These are phyloP conservation scores for Thyatira batis DNA, from an alignment of 2,888 invertebrate species.

Conservation along the genomic window DNA sequence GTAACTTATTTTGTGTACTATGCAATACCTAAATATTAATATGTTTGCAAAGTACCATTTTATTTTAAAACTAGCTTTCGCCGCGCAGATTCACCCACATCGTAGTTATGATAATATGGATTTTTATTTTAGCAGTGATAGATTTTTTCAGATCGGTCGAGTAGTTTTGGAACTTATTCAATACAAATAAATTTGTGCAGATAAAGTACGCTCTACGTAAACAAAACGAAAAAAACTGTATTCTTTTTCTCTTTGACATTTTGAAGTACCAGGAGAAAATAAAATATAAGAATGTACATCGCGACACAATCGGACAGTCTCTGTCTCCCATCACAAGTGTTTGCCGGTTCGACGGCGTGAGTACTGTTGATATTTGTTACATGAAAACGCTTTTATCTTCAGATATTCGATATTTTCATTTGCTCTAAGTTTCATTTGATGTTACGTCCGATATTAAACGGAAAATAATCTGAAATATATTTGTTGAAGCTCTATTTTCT, in stretches of 20 bases:
- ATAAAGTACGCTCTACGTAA: too few relatives aligned
- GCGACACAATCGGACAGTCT: background rate
- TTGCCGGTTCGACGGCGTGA: constrained; percentile 4
- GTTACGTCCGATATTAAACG: background rate
- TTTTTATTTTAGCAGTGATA: too few relatives aligned
- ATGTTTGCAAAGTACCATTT: too few relatives aligned
- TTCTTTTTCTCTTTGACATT: background rate
- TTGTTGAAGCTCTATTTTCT: too few relatives aligned
- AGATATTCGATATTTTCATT: constrained; percentile 41
- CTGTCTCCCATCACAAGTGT: constrained; percentile 1
- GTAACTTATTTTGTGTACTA: too few relatives aligned
- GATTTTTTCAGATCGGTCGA: too few relatives aligned
- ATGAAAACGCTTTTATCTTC: constrained; percentile 47
- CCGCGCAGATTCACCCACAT: too few relatives aligned
- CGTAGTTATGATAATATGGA: too few relatives aligned
- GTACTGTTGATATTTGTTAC: constrained; percentile 19
- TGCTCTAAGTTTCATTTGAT: constrained; percentile 7
- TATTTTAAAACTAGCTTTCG: too few relatives aligned
- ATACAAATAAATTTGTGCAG: too few relatives aligned
- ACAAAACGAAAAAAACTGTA: background rate
- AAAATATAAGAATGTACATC: background rate
- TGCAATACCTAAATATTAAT: too few relatives aligned
- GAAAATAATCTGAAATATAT: background rate
- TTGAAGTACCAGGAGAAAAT: background rate
- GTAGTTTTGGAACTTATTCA: too few relatives aligned